Base-by-base conservation (phyloP, 2,888 invertebrate genomes). In the Schizaphis graminum region DNA sequence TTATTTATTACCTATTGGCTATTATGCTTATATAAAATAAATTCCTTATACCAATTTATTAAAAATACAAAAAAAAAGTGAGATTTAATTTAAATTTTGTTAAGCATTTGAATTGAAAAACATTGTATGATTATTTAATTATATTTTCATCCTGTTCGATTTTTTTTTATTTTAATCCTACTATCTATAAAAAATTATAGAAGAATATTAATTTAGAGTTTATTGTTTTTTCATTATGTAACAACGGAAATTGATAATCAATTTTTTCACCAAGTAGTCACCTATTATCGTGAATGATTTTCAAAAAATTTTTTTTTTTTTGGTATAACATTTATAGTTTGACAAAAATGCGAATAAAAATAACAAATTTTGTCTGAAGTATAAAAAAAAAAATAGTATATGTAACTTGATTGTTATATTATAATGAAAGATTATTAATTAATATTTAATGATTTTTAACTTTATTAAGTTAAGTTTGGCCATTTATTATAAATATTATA, bases 221-320 rank as follows among this genome's bases (percentile, higher is more conserved):
- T 67, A 88, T 88, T 88, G 67, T 92, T 88, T 67, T 88, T 88
- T 86, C 35, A 41, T 85, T 77, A 49, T 24, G 10, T 21, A 16
- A 87, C 3, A 87, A 88, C 77, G 92, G 88, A 92, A 89, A 92
- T 92, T 92, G 92, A 53, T 41, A 53, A 92, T 92, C n/a, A n/a
- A 77, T 49, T 88, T 28, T 11, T 16, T 4, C 47, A 56, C 3
- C 47, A 88, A n/a, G 7, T 47, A 47, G 44, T 3, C 3, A 53
- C 24, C 24, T 35, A 56, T n/a, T 84, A 85, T 28, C 5, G 21
- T 41, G 47, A 92, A 86, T 16, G 35, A 26, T 56, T 84, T 56
- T n/a, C 84, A 26, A 44, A 41, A 57, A 26, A 44, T 28, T 57
- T 85, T 47, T 47, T 41, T 61, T 92, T 35, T 57, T 85, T 56